Evolutionary conservation across 2,797 vertebrate genomes (phyloP), one percentile per base, ranked within the genome.

Genomic region (Hylomyscus alleni): DNA sequence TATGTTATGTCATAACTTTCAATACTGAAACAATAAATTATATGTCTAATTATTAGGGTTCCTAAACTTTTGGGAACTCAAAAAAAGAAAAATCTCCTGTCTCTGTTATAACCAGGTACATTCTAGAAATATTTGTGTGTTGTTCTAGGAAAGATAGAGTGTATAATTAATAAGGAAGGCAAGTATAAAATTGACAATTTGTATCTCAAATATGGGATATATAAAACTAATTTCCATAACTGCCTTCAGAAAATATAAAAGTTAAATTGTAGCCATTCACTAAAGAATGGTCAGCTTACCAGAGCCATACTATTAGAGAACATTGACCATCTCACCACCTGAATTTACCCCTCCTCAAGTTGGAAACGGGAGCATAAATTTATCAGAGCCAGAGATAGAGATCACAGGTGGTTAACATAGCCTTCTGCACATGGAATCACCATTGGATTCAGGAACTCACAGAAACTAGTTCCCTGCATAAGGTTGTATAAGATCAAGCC

Each of bases 21-120:
- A 90, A 77, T 11, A 67, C 0, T 26, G 31, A 12, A 0, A 20
- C 10, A n/a, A 52, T 4, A 29, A 2, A 69, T 10, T 6, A 12
- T 1, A 0, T 47, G 52, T 20, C 17, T 8, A 80, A 91, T 91
- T 1, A 22, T 54, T 9, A 5, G 31, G 29, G 47, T 3, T 92
- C 24, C 26, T 67, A 58, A 34, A 31, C 1, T 14, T 14, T 14
- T 29, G 40, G 1, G 0, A 3, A 31, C 13, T 3, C 2, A 34
- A 29, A 14, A 60, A 50, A 56, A 56, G 14, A 54, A 34, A 69
- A 77, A 69, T 22, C 7, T 15, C n/a, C 44, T 50, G 26, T 87
- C 26, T 88, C 3, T 92, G 3, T 92, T 96, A 15, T 0, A 67
- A 56, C 19, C 3, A 8, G 76, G 13, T 1, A 12, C 26, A 84